Evolutionary conservation across 2,888 invertebrate genomes (phyloP).

Genomic region (Apamea epomidion): DNA sequence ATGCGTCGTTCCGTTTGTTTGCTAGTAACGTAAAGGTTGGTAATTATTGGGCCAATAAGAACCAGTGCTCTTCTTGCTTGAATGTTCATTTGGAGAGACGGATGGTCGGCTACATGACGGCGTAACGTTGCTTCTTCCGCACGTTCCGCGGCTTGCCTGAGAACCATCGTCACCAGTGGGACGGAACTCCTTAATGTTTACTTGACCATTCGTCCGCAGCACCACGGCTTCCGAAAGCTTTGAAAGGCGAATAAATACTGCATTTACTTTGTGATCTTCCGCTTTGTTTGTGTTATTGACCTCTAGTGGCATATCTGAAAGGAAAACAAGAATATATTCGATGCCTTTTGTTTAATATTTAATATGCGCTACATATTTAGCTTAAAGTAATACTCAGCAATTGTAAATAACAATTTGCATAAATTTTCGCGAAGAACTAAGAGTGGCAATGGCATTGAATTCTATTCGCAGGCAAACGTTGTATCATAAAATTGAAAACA

Average conservation of each 20-base stretch:
- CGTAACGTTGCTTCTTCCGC: conserved; percentile 73
- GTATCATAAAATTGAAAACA: not conserved
- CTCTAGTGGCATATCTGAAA: conserved; percentile 1
- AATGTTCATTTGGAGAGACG: conserved; percentile 65
- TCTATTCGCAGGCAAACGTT: not conserved
- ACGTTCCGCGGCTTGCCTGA: conserved; percentile 79
- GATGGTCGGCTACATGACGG: conserved; percentile 61
- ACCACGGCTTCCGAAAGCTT: conserved; percentile 31
- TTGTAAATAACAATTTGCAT: not conserved
- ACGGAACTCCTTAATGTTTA: conserved; percentile 64
- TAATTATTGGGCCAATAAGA: conserved; percentile 57
- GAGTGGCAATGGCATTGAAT: not conserved
- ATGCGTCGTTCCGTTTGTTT: conserved; percentile 44
- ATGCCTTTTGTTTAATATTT: conserved; percentile 18
- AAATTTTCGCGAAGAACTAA: not conserved
- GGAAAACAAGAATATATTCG: conserved; percentile 5
- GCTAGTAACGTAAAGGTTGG: conserved; percentile 20
- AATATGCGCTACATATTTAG: not conserved
- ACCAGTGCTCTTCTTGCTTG: conserved; percentile 32
- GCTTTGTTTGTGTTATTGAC: conserved; percentile 34
- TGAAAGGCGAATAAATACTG: conserved; percentile 29
- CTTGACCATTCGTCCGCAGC: conserved; percentile 56
- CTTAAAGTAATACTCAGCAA: not conserved
- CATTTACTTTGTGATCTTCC: conserved; percentile 45
- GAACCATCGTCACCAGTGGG: conserved; percentile 72